Conservation (phyloP, 2,113 vertebrate species). For the Rhagologus leucostigma region DNA sequence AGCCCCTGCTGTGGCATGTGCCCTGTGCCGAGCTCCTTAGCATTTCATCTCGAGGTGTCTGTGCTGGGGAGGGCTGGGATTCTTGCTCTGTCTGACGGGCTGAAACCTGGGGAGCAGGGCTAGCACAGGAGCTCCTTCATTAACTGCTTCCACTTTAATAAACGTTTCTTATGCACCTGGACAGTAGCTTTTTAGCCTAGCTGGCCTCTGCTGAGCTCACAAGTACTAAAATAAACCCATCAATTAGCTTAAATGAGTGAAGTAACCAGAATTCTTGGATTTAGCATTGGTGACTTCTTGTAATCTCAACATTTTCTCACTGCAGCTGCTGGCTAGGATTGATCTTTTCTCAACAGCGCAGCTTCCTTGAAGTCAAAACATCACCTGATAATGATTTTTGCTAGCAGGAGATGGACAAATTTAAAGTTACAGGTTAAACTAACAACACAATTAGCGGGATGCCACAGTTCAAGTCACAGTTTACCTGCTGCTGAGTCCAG, state of each 20-base stretch:
- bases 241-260: not conserved
- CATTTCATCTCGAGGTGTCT: not conserved
- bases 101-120: not conserved
- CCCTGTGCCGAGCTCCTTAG: accelerated
- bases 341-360: not conserved
- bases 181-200: not conserved
- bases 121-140: not conserved
- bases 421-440: not conserved
- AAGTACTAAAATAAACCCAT: not conserved
- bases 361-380: not conserved
- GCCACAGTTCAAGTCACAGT: not conserved
- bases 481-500: not conserved
- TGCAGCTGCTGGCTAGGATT: not conserved
- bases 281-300: not conserved
- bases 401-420: not conserved
- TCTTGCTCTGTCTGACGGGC: not conserved
- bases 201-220: not conserved
- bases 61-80: accelerated
- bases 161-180: not conserved
- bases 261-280: not conserved
- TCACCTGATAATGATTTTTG: not conserved
- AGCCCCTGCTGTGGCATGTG: accelerated
- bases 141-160: not conserved
- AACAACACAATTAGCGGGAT: not conserved
- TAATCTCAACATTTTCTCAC: not conserved